A percentile compares a stretch with the other conserved stretches of the same genome.
Evolutionary conservation across 1,140 invertebrate genomes (phyloP).

Genomic region (Drosophila yakuba): DNA sequence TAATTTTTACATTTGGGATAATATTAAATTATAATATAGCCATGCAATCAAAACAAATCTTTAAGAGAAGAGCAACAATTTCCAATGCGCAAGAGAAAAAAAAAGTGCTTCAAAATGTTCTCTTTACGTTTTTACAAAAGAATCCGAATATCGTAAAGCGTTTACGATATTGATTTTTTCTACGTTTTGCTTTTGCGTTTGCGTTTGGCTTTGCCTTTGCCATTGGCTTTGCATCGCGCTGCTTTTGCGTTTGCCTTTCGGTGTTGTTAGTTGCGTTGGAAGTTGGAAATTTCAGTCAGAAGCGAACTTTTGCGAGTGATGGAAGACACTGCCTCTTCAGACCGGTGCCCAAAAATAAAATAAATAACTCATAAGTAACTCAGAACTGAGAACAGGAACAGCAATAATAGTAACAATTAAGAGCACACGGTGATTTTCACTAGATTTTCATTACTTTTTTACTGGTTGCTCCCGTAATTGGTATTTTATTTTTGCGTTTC

Average conservation of each 20-base stretch:
- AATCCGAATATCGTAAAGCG: slow-evolving; percentile 5
- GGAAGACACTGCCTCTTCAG: neutral
- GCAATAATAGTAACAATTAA: slow-evolving; percentile 1
- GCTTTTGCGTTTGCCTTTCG: slow-evolving; percentile 1
- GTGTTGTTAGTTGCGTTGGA: slow-evolving; percentile 8
- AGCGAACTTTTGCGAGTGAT: slow-evolving; percentile 6
- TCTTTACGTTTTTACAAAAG: too few relatives aligned
- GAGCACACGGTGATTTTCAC: neutral
- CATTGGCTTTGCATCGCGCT: neutral
- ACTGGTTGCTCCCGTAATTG: neutral
- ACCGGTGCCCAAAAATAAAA: slow-evolving; percentile 9
- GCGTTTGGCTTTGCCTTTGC: neutral
- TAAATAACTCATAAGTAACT: slow-evolving; percentile 3
- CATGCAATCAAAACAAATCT: too few relatives aligned
- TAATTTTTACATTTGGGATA: too few relatives aligned
- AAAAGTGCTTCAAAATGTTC: too few relatives aligned
- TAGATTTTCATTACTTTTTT: neutral
- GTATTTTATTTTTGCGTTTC: neutral
- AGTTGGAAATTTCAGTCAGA: slow-evolving; percentile 7
- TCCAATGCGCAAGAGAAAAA: too few relatives aligned
- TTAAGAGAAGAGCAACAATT: too few relatives aligned
- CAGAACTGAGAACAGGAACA: neutral
- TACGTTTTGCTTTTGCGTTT: neutral
- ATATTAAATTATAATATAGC: too few relatives aligned
- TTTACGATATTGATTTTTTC: neutral